Conservation (phyloP, 2,797 vertebrate genomes). For the Lagocephalus sceleratus region DNA sequence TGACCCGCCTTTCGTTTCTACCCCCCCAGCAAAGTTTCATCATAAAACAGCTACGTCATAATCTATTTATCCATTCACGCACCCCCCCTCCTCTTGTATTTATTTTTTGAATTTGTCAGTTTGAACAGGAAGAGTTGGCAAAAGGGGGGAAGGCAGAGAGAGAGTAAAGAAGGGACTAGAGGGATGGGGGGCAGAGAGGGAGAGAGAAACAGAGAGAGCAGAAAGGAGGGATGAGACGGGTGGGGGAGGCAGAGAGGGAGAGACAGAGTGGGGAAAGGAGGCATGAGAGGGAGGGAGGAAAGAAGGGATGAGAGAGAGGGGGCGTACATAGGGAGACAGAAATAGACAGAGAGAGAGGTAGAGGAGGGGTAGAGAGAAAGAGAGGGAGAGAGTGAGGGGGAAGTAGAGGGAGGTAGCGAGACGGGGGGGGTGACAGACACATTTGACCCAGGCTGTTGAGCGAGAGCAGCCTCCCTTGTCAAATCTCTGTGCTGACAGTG, state of each 20-base stretch:
- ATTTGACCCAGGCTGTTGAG: slow-evolving; percentile 94
- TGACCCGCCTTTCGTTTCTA: no score
- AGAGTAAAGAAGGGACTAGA: no score
- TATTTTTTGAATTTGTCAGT: slow-evolving; percentile 84
- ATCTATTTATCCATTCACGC: not conserved
- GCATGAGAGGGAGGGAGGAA: slow-evolving; percentile 61
- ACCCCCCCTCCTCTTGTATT: slow-evolving; percentile 55
- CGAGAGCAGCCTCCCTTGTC: slow-evolving; percentile 96
- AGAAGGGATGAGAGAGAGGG: no score
- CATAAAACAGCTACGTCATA: no score
- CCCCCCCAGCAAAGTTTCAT: no score
- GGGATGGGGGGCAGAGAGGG: slow-evolving; percentile 47
- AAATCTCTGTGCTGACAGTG: slow-evolving; percentile 90
- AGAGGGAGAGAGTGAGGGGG: slow-evolving; percentile 17
- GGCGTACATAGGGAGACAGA: slow-evolving; percentile 36
- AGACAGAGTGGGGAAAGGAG: slow-evolving; percentile 59
- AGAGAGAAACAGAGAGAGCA: slow-evolving; percentile 16
- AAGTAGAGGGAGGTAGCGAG: no score
- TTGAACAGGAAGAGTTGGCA: slow-evolving; percentile 76
- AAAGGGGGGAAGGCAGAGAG: slow-evolving; percentile 67
- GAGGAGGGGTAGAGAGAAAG: slow-evolving; percentile 51
- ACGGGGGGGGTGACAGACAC: slow-evolving; percentile 76
- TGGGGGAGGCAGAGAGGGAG: slow-evolving; percentile 44
- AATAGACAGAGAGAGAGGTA: slow-evolving; percentile 62
- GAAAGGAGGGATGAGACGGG: no score